Evolutionary conservation across 2,113 vertebrate species (phyloP).

Genomic region (Otolemur garnettii): DNA sequence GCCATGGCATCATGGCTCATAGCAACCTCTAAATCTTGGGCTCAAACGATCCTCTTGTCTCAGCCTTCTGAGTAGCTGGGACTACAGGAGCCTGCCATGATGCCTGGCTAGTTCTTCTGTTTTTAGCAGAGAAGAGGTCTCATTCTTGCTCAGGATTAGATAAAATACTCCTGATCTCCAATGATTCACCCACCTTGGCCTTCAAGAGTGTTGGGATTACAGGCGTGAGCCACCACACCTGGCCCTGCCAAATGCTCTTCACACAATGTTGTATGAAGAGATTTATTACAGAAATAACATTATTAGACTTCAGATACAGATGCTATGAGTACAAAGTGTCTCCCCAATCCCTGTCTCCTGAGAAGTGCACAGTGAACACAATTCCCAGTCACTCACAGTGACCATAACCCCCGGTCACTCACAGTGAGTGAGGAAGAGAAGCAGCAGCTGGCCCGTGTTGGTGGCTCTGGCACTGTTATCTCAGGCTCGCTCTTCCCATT

Average conservation of each 20-base stretch:
- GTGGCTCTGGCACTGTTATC: not conserved
- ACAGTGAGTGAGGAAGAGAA: not conserved
- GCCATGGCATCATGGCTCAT: too few species aligned
- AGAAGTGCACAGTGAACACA: not conserved
- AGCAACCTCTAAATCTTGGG: too few species aligned
- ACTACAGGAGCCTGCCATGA: too few species aligned
- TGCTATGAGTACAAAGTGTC: not conserved
- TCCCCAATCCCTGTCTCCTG: not conserved
- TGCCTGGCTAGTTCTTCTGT: too few species aligned
- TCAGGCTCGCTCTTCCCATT: rapidly evolving
- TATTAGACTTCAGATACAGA: not conserved
- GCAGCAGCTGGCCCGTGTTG: not conserved
- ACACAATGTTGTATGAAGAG: not conserved
- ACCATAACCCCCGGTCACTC: not conserved
- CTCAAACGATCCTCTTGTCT: too few species aligned
- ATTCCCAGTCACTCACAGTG: not conserved
- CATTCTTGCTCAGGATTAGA: too few species aligned
- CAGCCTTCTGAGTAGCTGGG: too few species aligned
- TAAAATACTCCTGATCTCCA: too few species aligned
- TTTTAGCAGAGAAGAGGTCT: too few species aligned
- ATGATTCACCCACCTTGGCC: too few species aligned
- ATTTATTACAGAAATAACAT: not conserved
- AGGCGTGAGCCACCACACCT: too few species aligned
- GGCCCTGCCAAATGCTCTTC: not conserved
- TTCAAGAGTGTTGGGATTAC: too few species aligned